Percentiles rank a stretch among this genome's conserved stretches.
These are phyloP conservation scores for Atopsyche davidsoni DNA, from an alignment of 1,140 invertebrate species.

Conservation along the genomic window DNA sequence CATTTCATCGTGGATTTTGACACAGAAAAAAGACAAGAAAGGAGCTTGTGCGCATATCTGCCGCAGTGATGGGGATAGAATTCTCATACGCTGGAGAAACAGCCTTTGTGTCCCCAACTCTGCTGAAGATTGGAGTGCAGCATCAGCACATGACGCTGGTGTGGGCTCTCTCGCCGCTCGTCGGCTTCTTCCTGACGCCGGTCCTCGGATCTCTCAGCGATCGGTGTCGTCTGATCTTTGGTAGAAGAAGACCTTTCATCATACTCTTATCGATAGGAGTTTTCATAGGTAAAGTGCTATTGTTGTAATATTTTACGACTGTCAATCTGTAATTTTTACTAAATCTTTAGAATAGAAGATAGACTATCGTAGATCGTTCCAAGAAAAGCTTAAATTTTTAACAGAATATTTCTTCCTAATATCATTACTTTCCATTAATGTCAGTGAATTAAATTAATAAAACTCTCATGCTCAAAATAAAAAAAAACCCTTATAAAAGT, in stretches of 20 bases:
- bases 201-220: slow-evolving; percentile 89
- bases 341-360: too few relatives aligned
- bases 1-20: too few relatives aligned
- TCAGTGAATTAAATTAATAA: too few relatives aligned
- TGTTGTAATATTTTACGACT: too few relatives aligned
- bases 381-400: too few relatives aligned
- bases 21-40: slow-evolving; percentile 69
- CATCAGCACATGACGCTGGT: slow-evolving; percentile 90
- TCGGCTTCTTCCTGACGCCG: slow-evolving; percentile 92
- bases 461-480: too few relatives aligned
- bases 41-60: slow-evolving; percentile 82
- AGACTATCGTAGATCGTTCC: too few relatives aligned
- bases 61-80: slow-evolving; percentile 95
- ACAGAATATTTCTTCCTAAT: too few relatives aligned
- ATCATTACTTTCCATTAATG: too few relatives aligned
- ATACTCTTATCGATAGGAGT: slow-evolving; percentile 83
- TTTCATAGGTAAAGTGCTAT: slow-evolving; percentile 75
- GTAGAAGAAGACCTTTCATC: slow-evolving; percentile 87
- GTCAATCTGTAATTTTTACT: too few relatives aligned
- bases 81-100: slow-evolving; percentile 97
- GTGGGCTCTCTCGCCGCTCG: slow-evolving; percentile 86
- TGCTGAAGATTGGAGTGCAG: slow-evolving; percentile 87
- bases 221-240: slow-evolving; percentile 71
- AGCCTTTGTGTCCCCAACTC: slow-evolving; percentile 91
- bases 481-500: too few relatives aligned